Conservation (phyloP, 2,888 invertebrate species). For the Mimumesa dahlbomi region DNA sequence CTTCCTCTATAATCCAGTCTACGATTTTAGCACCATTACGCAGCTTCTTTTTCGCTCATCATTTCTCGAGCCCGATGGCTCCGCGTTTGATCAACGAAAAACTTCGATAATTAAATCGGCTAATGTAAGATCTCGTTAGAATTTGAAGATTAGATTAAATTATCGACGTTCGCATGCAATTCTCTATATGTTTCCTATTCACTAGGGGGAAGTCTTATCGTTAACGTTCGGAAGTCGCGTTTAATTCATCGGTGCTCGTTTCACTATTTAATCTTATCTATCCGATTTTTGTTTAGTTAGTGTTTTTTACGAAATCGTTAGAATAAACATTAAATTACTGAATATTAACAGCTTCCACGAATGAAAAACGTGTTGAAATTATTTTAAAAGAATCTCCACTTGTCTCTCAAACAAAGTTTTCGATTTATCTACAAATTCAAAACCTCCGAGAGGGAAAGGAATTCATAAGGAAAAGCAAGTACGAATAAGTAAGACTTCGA, state of each 20-base stretch:
- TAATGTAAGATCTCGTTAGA: conserved; percentile 54
- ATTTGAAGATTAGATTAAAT: conserved; percentile 62
- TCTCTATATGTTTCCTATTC: conserved; percentile 50
- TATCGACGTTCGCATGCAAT: conserved; percentile 64
- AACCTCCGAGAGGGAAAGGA: too few species aligned
- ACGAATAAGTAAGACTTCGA: too few species aligned
- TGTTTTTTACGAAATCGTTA: too few species aligned
- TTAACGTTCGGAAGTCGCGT: conserved; percentile 32
- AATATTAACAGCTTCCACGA: too few species aligned
- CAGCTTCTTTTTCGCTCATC: conserved; percentile 60
- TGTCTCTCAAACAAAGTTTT: too few species aligned
- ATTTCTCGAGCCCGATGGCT: conserved; percentile 27
- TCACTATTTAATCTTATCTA: too few species aligned
- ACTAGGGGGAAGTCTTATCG: conserved; percentile 32
- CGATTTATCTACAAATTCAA: too few species aligned
- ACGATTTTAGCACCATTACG: conserved; percentile 71
- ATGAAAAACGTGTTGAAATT: too few species aligned
- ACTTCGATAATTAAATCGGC: conserved; percentile 49
- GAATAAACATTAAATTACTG: too few species aligned
- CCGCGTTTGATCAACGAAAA: conserved; percentile 27
- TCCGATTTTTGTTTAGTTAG: too few species aligned
- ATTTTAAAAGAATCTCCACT: too few species aligned
- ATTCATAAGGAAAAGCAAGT: too few species aligned
- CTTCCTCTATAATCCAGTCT: conserved; percentile 72
- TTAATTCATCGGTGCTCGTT: conserved; percentile 9